Evolutionary conservation across 2,888 invertebrate genomes (phyloP).

Genomic region (Campoplex nolae): DNA sequence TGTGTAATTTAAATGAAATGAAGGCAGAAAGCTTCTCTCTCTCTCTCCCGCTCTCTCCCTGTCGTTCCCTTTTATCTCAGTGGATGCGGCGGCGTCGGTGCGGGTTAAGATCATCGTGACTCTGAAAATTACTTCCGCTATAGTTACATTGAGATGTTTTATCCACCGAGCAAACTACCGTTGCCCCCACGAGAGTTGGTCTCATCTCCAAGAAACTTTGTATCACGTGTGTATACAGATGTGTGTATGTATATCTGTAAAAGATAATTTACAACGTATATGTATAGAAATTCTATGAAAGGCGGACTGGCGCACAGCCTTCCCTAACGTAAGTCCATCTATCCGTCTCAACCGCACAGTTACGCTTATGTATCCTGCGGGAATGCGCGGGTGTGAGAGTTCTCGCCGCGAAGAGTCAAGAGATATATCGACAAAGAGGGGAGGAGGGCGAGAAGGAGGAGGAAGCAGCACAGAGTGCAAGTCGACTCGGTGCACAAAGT

Average conservation of each 20-base stretch:
- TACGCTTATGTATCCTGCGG: slow-evolving; percentile 68
- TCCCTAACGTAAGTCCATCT: slow-evolving; percentile 38
- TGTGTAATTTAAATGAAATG: slow-evolving; percentile 67
- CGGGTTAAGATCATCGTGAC: slow-evolving; percentile 65
- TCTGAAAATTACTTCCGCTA: slow-evolving; percentile 70
- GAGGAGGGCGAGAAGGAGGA: slow-evolving; percentile 4
- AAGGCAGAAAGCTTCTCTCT: slow-evolving; percentile 41
- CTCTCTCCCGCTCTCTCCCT: background rate
- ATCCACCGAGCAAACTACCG: slow-evolving; percentile 71
- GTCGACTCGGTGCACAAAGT: slow-evolving; percentile 19
- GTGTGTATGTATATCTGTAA: slow-evolving; percentile 23
- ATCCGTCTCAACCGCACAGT: slow-evolving; percentile 60
- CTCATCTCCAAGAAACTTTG: slow-evolving; percentile 32
- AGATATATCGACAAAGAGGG: slow-evolving; percentile 26
- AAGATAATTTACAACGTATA: background rate
- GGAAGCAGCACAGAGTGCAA: slow-evolving; percentile 16
- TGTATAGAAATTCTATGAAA: background rate
- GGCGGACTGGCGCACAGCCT: background rate
- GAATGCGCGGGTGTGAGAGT: slow-evolving; percentile 72
- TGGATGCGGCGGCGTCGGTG: slow-evolving; percentile 29
- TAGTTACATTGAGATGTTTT: slow-evolving; percentile 69
- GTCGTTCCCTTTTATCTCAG: background rate
- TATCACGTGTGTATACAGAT: background rate
- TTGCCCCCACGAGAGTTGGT: slow-evolving; percentile 65
- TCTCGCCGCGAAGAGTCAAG: slow-evolving; percentile 62